Conservation (phyloP, 2,797 vertebrate genomes). For the Spizella passerina region DNA sequence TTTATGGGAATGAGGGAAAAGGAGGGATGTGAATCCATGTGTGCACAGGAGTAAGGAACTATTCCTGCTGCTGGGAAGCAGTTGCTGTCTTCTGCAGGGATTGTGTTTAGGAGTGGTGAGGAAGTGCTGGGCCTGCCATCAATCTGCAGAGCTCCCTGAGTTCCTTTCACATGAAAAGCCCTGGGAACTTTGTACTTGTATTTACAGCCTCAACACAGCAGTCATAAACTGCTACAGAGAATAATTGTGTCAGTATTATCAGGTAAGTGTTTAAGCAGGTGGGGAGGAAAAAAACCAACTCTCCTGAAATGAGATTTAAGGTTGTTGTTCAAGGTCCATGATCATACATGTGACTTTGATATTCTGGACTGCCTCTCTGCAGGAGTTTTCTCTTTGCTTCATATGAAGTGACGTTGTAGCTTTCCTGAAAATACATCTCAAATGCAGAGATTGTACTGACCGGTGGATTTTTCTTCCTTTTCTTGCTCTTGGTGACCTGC, state of each 20-base stretch:
- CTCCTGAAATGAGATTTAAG: neutral
- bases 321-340: neutral
- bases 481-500: neutral
- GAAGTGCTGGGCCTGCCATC: neutral
- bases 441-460: neutral
- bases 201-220: neutral
- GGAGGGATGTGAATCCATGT: rapidly evolving
- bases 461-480: neutral
- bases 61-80: neutral
- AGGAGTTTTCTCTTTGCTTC: neutral
- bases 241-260: neutral
- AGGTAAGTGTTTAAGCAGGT: neutral
- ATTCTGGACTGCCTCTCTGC: neutral
- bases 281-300: neutral
- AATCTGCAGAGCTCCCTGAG: neutral
- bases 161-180: neutral
- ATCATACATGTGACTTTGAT: neutral
- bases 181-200: neutral
- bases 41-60: neutral
- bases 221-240: neutral
- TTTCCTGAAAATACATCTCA: neutral
- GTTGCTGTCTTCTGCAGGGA: neutral
- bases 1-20: neutral
- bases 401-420: neutral
- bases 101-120: neutral